Conservation (phyloP, 1,140 invertebrate genomes). For the Halyomorpha halys region DNA sequence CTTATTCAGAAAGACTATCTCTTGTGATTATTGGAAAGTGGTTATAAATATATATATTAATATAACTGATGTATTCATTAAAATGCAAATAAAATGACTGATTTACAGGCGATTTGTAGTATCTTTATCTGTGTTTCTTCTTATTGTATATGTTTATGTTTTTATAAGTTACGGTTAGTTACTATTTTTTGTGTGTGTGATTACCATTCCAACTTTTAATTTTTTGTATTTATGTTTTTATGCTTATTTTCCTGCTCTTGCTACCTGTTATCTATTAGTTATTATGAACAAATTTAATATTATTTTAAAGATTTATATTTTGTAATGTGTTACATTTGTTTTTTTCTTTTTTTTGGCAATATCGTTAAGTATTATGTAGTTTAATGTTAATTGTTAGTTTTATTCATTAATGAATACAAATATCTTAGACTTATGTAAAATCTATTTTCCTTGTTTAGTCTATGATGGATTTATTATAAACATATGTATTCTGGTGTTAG, state of each 20-base stretch:
- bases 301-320: not conserved
- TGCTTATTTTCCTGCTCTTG: not conserved
- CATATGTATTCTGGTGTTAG: slow-evolving; percentile 11
- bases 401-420: slow-evolving; percentile 1
- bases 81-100: slow-evolving; percentile 10
- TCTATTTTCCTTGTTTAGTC: slow-evolving; percentile 6
- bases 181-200: slow-evolving; percentile 8
- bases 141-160: not conserved
- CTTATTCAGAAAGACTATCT: not conserved
- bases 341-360: not conserved
- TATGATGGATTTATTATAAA: slow-evolving; percentile 9
- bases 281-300: slow-evolving; percentile 7
- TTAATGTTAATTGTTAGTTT: not conserved
- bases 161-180: not conserved
- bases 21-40: slow-evolving; percentile 5
- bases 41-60: not conserved
- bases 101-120: slow-evolving; percentile 9
- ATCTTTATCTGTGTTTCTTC: slow-evolving; percentile 3
- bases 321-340: not conserved
- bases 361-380: slow-evolving; percentile 9
- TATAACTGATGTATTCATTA: not conserved
- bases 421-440: not conserved
- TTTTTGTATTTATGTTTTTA: not conserved
- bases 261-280: not conserved
- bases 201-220: slow-evolving; percentile 1